A percentile compares a stretch with the other conserved stretches of the same genome.
Conservation (phyloP, 1,140 invertebrate genomes). For the Conus ventricosus region DNA sequence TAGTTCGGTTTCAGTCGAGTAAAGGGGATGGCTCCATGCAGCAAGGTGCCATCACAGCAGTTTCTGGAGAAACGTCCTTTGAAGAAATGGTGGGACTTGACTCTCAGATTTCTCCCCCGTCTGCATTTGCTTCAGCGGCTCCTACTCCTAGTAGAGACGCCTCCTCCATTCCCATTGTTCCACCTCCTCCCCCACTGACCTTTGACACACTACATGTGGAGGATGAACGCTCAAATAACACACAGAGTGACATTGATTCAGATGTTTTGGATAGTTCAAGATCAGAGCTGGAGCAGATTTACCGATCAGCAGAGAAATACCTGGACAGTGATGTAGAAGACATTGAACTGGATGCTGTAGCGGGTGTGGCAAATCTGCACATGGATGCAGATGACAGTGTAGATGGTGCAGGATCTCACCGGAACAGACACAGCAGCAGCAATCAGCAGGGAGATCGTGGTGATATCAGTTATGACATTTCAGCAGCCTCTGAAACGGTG, state of each 20-base stretch:
- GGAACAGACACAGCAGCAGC: not conserved
- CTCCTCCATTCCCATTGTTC: constrained; percentile 3
- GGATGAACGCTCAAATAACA: constrained; percentile 40
- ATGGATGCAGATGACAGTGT: not conserved
- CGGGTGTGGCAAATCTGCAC: not conserved
- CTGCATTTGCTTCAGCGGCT: constrained; percentile 26
- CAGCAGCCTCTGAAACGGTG: not conserved
- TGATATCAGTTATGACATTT: not conserved
- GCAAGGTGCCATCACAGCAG: not conserved
- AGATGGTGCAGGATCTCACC: not conserved
- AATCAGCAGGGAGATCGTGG: not conserved
- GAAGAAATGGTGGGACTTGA: constrained; percentile 3
- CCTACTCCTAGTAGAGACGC: not conserved
- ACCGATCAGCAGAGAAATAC: not conserved
- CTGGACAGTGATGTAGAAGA: not conserved
- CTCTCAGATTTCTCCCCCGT: constrained; percentile 25
- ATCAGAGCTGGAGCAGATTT: constrained; percentile 36
- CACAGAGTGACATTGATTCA: constrained; percentile 49
- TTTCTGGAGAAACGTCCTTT: not conserved
- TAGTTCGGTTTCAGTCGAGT: no score
- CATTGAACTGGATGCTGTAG: constrained; percentile 14
- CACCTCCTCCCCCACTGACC: constrained; percentile 32
- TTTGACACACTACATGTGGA: not conserved
- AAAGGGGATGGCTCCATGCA: not conserved
- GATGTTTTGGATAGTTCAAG: constrained; percentile 44